Conservation (phyloP, 2,113 vertebrate species). For the Craseonycteris thonglongyai region DNA sequence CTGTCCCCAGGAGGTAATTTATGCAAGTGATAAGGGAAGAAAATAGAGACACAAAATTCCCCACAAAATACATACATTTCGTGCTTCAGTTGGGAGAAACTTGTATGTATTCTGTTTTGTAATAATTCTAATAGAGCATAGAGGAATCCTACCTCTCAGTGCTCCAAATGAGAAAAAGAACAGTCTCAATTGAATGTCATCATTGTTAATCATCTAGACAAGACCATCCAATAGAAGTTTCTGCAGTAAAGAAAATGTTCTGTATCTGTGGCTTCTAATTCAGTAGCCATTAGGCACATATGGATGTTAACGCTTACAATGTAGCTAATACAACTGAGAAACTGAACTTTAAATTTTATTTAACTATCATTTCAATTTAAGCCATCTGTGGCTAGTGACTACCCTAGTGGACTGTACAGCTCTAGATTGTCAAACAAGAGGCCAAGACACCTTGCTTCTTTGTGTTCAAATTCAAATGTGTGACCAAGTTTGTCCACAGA, state of each 20-base stretch:
- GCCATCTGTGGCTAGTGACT: neutral
- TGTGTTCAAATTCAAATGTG: neutral
- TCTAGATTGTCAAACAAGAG: neutral
- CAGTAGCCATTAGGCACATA: neutral
- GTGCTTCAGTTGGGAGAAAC: neutral
- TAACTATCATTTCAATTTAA: constrained; percentile 7
- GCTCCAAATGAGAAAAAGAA: neutral
- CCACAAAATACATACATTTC: neutral
- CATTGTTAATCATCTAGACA: neutral
- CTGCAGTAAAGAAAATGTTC: neutral
- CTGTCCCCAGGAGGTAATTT: neutral
- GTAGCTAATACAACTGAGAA: neutral
- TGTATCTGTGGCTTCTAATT: neutral
- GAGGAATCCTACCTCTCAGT: neutral
- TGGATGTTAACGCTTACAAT: neutral
- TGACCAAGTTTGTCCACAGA: neutral
- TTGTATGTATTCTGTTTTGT: neutral
- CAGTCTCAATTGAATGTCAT: neutral
- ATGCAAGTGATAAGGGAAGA: neutral
- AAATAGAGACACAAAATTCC: neutral
- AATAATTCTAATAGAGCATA: neutral
- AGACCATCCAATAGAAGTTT: neutral
- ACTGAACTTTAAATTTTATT: neutral
- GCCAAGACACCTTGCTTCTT: neutral
- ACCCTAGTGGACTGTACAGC: neutral